Evolutionary conservation across 2,888 invertebrate genomes (phyloP).

Genomic region (Parasteatoda lunata): DNA sequence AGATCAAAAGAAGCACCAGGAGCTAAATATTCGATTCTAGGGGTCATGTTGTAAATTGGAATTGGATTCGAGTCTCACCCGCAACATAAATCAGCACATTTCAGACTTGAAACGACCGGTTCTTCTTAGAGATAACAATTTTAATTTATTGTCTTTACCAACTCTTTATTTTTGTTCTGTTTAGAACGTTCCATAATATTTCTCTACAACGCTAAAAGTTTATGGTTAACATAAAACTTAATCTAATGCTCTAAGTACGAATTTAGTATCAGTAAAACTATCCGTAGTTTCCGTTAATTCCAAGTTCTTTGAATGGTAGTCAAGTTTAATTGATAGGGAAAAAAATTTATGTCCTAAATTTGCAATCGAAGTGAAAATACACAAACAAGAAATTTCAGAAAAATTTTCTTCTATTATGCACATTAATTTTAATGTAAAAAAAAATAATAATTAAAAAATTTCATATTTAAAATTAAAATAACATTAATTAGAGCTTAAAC

Average conservation of each 20-base stretch:
- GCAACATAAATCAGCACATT: constrained; percentile 60
- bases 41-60: constrained; percentile 65
- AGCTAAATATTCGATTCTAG: constrained; percentile 53
- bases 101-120: constrained; percentile 41
- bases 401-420: too few species aligned
- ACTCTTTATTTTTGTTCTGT: constrained; percentile 16
- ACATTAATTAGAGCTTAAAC: too few species aligned
- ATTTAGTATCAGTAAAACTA: constrained; percentile 12
- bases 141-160: constrained; percentile 8
- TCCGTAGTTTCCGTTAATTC: not conserved
- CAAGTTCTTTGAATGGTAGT: too few species aligned
- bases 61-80: constrained; percentile 59
- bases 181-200: constrained; percentile 21
- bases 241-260: constrained; percentile 24
- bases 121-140: constrained; percentile 33
- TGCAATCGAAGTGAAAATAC: too few species aligned
- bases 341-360: too few species aligned
- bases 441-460: too few species aligned
- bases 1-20: constrained; percentile 52
- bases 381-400: too few species aligned
- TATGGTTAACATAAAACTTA: constrained; percentile 32
- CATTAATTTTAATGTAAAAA: too few species aligned
- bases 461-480: too few species aligned
- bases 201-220: constrained; percentile 10
- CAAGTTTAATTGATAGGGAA: too few species aligned